These are phyloP conservation scores for Linyphia triangularis DNA, from an alignment of 2,888 invertebrate species.

Conservation along the genomic window DNA sequence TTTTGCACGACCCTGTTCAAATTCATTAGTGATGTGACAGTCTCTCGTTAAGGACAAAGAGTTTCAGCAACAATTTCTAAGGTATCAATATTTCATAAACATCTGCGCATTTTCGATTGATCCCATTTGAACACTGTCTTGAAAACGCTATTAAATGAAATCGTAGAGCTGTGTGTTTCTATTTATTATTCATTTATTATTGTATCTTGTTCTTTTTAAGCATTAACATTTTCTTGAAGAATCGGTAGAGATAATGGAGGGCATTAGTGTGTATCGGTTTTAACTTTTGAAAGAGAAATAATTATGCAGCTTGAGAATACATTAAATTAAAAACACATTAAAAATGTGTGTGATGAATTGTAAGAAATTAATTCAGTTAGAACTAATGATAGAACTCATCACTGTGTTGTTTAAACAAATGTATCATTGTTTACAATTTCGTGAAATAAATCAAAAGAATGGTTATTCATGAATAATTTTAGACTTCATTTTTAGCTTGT, in stretches of 20 bases:
- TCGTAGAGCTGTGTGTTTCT: neutral
- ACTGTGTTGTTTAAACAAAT: neutral
- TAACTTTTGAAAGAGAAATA: slow-evolving; percentile 22
- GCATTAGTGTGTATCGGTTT: slow-evolving; percentile 15
- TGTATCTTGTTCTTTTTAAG: neutral
- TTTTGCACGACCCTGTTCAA: slow-evolving; percentile 46
- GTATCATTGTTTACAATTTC: neutral
- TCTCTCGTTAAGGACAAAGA: slow-evolving; percentile 44
- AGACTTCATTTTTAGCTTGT: too few relatives aligned
- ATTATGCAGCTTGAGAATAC: slow-evolving; percentile 29
- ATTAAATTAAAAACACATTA: slow-evolving; percentile 15
- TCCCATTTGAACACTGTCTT: neutral
- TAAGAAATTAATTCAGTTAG: neutral
- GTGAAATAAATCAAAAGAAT: too few relatives aligned
- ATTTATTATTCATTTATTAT: slow-evolving; percentile 38
- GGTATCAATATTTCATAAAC: slow-evolving; percentile 50
- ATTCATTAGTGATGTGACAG: slow-evolving; percentile 61
- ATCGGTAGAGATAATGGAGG: slow-evolving; percentile 13
- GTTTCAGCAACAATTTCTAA: slow-evolving; percentile 18
- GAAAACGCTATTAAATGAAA: slow-evolving; percentile 26
- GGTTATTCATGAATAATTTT: too few relatives aligned
- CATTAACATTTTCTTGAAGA: neutral
- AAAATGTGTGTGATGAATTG: neutral
- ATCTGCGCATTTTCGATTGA: slow-evolving; percentile 37
- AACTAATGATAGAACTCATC: slow-evolving; percentile 14